Conservation (phyloP, 2,113 vertebrate species). For the Bos taurus region DNA sequence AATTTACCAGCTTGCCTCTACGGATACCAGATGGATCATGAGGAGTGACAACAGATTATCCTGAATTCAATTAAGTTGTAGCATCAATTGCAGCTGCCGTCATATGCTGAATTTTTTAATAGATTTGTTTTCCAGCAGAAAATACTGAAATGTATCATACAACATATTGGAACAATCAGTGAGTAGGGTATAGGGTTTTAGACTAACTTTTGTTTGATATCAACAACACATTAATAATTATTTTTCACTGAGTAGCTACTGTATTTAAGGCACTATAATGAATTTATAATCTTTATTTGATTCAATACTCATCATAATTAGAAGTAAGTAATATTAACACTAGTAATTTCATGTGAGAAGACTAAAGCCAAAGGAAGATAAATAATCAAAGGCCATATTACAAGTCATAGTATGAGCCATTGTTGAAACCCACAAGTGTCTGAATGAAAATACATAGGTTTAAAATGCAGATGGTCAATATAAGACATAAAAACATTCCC, state of each 20-base stretch:
- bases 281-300: background rate
- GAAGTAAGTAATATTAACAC: background rate
- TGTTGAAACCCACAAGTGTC: background rate
- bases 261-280: background rate
- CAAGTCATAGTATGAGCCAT: background rate
- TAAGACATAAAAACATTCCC: background rate
- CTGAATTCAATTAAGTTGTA: background rate
- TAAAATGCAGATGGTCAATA: background rate
- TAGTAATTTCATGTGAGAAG: background rate
- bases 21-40: background rate
- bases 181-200: rapidly evolving
- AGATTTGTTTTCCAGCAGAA: background rate
- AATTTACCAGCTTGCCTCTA: background rate
- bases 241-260: background rate
- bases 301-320: background rate
- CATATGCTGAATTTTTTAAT: background rate
- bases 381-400: background rate
- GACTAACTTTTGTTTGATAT: background rate
- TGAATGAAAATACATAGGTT: background rate
- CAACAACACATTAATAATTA: background rate
- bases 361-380: background rate
- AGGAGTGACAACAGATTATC: background rate
- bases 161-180: background rate
- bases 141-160: background rate
- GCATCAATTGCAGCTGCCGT: background rate